Evolutionary conservation across 2,888 invertebrate species (phyloP), one percentile per base, ranked within the genome.

Genomic region (Melinopterus prodromus): DNA sequence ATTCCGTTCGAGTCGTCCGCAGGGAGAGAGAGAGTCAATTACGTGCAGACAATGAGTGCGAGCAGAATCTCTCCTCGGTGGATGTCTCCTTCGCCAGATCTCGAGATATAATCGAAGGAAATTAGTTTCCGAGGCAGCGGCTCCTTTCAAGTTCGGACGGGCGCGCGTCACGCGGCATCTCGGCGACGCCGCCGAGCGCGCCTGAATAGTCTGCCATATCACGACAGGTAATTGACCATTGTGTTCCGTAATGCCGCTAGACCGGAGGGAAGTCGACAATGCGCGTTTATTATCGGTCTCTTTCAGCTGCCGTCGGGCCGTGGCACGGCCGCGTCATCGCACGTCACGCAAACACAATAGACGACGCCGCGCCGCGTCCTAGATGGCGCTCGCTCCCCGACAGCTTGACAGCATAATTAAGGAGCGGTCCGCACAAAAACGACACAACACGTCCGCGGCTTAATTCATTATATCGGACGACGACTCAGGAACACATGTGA

Each of bases 171-270:
- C 53, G 82, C 35, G 53, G 53, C 53, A 12, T 53, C 53, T 53
- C 12, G 53, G 9, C 53, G 7, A 7, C 53, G 53, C 53, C 53
- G 53, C 53, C 53, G 53, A 53, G 53, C 79, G 53, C 76, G 81
- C 81, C 79, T 84, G 83, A 85, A 84, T 84, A 83, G 84, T 84
- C 85, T 85, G 85, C 86, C 85, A 86, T 86, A 87, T 87, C 87
- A 87, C 87, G 86, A 86, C 87, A 87, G 87, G 87, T 88, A 88
- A 88, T 88, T 87, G 88, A 87, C 88, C 87, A 88, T 88, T 88
- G 88, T 88, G 85, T 84, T 82, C 82, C 80, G 85, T 85, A 86
- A 86, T 86, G 84, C 85, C 83, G 85, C 81, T 84, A 83, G 36
- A 83, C 85, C 85, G 86, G 86, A 86, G 87, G 87, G 87, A 88